Evolutionary conservation across 2,113 vertebrate species (phyloP), one percentile per base, ranked within the genome.

Genomic region (Dipodomys merriami): DNA sequence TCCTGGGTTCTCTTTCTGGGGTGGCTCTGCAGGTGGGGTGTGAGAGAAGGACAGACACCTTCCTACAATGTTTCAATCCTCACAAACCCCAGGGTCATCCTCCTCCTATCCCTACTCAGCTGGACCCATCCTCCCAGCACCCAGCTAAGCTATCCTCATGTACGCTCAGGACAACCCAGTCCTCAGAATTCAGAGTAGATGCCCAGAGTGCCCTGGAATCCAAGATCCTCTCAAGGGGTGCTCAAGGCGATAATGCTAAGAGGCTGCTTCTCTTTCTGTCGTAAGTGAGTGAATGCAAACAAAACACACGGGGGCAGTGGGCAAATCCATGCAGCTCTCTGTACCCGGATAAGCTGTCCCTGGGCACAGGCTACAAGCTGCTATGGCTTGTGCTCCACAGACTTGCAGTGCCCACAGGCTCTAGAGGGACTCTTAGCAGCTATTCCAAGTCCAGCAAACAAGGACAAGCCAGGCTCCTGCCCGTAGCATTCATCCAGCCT

Each of bases 371-470:
- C 76, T 39, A 82, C 53, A 79, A 49, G 53, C 35, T n/a, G 65
- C 64, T 71, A 71, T 53, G 65, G 79, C 92, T 86, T 57, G 29
- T 0, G 15, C 83, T 62, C 71, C 44, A 11, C 76, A 35, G 69
- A 84, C 57, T 25, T 1, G 0, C 1, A 67, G 76, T 18, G 15
- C 73, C 91, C 10, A 5, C 19, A 77, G 89, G 62, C 53, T 69
- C 53, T 13, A 23, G 49, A 90, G 94, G 83, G 97, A 95, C 95
- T 97, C 91, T 97, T 93, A 96, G 95, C 94, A 91, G 93, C 96
- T 96, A 73, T 81, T 90, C 91, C 49, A 71, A 93, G 95, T 25
- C 86, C 39, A 5, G 92, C 94, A 86, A 93, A 91, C 65, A 85
- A 93, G 90, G 88, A 29, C 64, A 83, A 65, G 74, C 76, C 7